Base-by-base conservation (phyloP, 2,888 invertebrate genomes). In the Noctua janthe region DNA sequence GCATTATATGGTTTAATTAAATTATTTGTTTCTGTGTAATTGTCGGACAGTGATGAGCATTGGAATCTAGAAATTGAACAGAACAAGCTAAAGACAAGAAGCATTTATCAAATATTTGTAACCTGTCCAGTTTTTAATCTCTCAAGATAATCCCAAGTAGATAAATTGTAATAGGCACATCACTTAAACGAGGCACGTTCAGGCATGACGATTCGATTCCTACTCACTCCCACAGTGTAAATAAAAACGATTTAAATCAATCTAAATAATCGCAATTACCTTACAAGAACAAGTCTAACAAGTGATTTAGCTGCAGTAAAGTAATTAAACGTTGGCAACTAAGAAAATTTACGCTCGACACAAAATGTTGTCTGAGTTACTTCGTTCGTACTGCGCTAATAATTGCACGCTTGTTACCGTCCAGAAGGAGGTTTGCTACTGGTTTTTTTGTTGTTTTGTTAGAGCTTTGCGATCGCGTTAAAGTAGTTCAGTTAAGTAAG, bases 301-400 rank as follows among this genome's bases (percentile, higher is more conserved):
- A 89, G 91, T 91, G 91, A 93, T 93, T 92, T 92, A 90, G 90
- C 77, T 76, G 82, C 77, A 74, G 77, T 73, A 81, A 77, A 80
- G 87, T 88, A 90, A 88, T 91, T 90, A 91, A 90, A 81, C 77
- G 84, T 80, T 77, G 67, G 71, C 76, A 80, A 79, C 74, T 83
- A 79, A 82, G 85, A 84, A 88, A 93, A 93, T 92, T 93, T 92
- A 92, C 91, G 88, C 92, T 91, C 88, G 87, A 89, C 91, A 88
- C 83, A 90, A 88, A 92, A 91, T 90, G 90, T 89, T 93, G 90
- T 91, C 91, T 85, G 86, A 87, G 87, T 76, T 74, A 74, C 47
- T 81, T 90, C 87, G 66, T 66, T 59, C n/a, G 91, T 88, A 90
- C 82, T 89, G 89, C 75, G 88, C 87, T 90, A 92, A 93, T 85